phyloP scores from a whole-genome alignment of 2,797 vertebrate species.

The Phataginus tricuspis region DNA sequence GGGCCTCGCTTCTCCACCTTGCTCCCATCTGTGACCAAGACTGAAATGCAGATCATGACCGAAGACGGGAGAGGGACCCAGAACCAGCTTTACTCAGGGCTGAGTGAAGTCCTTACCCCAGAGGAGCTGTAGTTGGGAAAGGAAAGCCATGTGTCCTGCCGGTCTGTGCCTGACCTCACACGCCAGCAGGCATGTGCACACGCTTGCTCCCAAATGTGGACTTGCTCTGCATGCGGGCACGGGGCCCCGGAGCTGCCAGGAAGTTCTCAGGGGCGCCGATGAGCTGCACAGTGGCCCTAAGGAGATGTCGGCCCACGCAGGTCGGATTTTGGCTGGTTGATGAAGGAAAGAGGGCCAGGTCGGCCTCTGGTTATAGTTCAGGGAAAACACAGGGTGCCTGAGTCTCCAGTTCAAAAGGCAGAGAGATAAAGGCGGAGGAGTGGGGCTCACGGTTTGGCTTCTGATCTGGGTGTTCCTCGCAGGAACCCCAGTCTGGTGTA shows the following conservation, averaged over 20 bases:
- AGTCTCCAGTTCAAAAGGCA: neutral
- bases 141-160: neutral
- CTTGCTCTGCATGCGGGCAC: fast-evolving
- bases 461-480: fast-evolving
- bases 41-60: fast-evolving
- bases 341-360: neutral
- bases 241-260: neutral
- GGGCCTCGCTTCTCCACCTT: neutral
- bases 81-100: fast-evolving
- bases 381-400: neutral
- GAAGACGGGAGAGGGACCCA: too few species aligned
- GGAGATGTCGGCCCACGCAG: neutral
- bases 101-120: fast-evolving
- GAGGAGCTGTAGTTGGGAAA: neutral
- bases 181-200: fast-evolving
- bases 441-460: neutral
- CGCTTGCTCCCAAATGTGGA: fast-evolving
- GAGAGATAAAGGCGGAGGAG: neutral
- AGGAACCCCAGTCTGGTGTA: neutral
- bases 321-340: neutral
- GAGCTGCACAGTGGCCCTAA: neutral
- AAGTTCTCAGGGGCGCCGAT: fast-evolving
- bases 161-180: too few species aligned
- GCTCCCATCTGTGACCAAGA: fast-evolving
- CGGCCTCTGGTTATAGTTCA: neutral